phyloP scores from a whole-genome alignment of 2,888 invertebrate genomes.

The Xylophagus ater region DNA sequence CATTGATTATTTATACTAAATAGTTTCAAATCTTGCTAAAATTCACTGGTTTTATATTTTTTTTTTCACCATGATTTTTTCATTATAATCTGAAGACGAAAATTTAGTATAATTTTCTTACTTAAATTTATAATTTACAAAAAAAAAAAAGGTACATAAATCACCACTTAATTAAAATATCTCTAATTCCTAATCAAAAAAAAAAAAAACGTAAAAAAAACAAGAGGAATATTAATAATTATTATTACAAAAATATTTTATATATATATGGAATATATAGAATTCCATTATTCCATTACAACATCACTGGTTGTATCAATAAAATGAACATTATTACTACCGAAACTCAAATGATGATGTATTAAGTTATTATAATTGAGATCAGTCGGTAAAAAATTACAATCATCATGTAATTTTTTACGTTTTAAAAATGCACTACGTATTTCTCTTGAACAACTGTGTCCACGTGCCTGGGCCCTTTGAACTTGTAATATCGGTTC shows the following conservation, averaged over 20 bases:
- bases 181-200: constrained; percentile 2
- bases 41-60: too few species aligned
- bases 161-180: constrained; percentile 9
- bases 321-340: constrained; percentile 3
- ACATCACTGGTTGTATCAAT: constrained; percentile 8
- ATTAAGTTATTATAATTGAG: constrained; percentile 7
- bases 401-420: constrained; percentile 24
- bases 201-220: neutral
- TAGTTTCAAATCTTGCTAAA: too few species aligned
- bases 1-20: too few species aligned
- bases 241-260: neutral
- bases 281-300: constrained; percentile 6
- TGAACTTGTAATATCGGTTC: constrained; percentile 32
- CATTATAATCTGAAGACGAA: too few species aligned
- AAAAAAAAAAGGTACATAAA: constrained; percentile 11
- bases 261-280: neutral
- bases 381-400: neutral
- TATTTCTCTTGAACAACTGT: constrained; percentile 28
- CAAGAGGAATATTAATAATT: neutral
- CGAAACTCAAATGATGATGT: neutral
- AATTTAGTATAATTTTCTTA: too few species aligned
- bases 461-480: constrained; percentile 26
- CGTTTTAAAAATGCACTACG: constrained; percentile 26
- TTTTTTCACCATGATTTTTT: too few species aligned
- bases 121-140: too few species aligned